phyloP scores from a whole-genome alignment of 1,140 invertebrate genomes.

The Ylistrum balloti region DNA sequence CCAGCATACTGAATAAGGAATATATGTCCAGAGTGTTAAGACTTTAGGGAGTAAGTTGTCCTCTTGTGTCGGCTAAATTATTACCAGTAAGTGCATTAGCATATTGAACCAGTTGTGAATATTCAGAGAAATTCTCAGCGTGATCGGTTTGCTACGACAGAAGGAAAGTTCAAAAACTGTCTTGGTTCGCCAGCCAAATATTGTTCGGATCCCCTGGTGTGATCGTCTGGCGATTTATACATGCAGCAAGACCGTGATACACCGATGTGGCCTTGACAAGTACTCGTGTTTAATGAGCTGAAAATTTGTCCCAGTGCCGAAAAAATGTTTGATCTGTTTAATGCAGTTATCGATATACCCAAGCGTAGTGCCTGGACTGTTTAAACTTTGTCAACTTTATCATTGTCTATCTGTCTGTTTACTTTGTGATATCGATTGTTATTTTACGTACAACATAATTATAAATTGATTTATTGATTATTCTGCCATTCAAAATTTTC shows the following conservation, averaged over 20 bases:
- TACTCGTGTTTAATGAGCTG: background rate
- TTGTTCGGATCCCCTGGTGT: background rate
- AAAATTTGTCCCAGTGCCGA: constrained; percentile 15
- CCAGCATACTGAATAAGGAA: too few species aligned
- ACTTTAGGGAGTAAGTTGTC: too few species aligned
- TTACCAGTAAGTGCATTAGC: too few species aligned
- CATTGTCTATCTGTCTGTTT: background rate
- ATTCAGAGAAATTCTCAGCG: too few species aligned
- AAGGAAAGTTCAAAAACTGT: too few species aligned
- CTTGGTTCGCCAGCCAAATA: too few species aligned
- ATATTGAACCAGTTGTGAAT: too few species aligned
- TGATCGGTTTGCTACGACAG: too few species aligned
- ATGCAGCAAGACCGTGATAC: background rate
- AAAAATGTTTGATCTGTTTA: constrained; percentile 17
- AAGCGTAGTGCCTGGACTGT: background rate
- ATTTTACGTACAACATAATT: background rate
- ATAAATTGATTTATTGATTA: too few species aligned
- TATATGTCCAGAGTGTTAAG: too few species aligned
- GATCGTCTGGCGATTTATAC: background rate
- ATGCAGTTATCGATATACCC: background rate
- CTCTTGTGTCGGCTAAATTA: too few species aligned
- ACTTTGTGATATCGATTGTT: background rate
- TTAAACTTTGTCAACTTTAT: background rate
- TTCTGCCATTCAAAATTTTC: too few species aligned
- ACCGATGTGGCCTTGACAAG: background rate